Percentiles rank a stretch among this genome's conserved stretches.
Evolutionary conservation across 2,888 invertebrate species (phyloP).

Genomic region (Scelioninae gen. 2): DNA sequence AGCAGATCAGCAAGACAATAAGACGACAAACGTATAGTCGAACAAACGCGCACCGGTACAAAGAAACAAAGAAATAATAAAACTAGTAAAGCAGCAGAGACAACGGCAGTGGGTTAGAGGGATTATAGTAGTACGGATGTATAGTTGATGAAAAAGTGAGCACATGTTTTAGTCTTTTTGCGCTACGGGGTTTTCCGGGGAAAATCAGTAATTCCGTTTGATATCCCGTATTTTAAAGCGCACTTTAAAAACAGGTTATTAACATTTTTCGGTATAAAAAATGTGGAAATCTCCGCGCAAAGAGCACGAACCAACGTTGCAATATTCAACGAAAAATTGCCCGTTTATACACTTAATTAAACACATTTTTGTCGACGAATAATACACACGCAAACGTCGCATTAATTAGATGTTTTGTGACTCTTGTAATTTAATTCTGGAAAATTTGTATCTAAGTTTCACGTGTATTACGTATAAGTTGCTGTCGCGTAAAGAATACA

Average conservation of each 20-base stretch:
- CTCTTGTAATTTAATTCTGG: conserved; percentile 2
- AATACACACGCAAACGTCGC: not conserved
- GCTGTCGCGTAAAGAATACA: not conserved
- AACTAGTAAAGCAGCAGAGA: conserved; percentile 16
- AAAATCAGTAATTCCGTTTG: too few species aligned
- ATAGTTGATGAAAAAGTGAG: conserved; percentile 25
- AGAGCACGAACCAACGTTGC: too few species aligned
- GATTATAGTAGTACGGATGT: conserved; percentile 27
- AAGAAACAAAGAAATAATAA: conserved; percentile 44
- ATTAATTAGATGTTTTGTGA: not conserved
- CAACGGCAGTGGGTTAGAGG: conserved; percentile 10
- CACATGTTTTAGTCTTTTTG: too few species aligned
- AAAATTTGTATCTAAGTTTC: not conserved
- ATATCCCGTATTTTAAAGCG: too few species aligned
- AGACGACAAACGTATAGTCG: conserved; percentile 41
- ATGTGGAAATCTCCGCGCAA: too few species aligned
- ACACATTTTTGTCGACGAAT: not conserved
- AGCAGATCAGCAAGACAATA: conserved; percentile 36
- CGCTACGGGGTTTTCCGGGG: too few species aligned
- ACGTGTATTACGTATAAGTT: conserved; percentile 6
- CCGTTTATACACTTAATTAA: conserved; percentile 1
- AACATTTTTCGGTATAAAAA: too few species aligned
- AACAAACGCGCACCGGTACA: conserved; percentile 30
- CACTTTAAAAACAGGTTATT: too few species aligned
- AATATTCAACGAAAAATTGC: too few species aligned